Percentiles rank a stretch among this genome's conserved stretches.
Evolutionary conservation across 2,888 invertebrate genomes (phyloP).

Genomic region (Rhagonycha lutea): DNA sequence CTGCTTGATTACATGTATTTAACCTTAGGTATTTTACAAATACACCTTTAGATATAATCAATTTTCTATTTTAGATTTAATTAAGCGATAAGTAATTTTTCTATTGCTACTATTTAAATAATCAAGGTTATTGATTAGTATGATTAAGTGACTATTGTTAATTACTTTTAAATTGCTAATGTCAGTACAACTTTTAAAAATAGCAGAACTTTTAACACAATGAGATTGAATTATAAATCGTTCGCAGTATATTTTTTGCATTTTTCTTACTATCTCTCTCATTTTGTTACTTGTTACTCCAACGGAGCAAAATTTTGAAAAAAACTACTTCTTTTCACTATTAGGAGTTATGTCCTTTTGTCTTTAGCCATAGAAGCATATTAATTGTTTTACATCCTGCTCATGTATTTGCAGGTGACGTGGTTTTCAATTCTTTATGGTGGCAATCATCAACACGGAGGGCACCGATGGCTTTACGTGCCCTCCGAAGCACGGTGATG

Average conservation of each 20-base stretch:
- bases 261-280: background rate
- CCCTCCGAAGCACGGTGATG: too few relatives aligned
- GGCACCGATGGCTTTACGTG: too few relatives aligned
- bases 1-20: constrained; percentile 23
- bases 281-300: too few relatives aligned
- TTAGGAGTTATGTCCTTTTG: too few relatives aligned
- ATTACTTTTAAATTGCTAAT: background rate
- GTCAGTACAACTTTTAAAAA: background rate
- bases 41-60: constrained; percentile 17
- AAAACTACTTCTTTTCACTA: too few relatives aligned
- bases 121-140: background rate
- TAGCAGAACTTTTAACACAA: background rate
- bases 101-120: background rate
- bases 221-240: background rate
- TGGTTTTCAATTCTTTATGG: too few relatives aligned
- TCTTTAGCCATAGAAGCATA: too few relatives aligned
- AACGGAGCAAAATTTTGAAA: too few relatives aligned
- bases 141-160: background rate
- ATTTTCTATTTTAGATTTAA: constrained; percentile 24
- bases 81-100: constrained; percentile 21
- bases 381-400: too few relatives aligned
- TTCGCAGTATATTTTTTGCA: too few relatives aligned
- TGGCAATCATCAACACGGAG: too few relatives aligned
- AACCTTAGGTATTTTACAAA: constrained; percentile 15
- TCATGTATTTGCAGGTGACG: too few relatives aligned